phyloP scores from a whole-genome alignment of 2,113 vertebrate species.

The Lampris incognitus region DNA sequence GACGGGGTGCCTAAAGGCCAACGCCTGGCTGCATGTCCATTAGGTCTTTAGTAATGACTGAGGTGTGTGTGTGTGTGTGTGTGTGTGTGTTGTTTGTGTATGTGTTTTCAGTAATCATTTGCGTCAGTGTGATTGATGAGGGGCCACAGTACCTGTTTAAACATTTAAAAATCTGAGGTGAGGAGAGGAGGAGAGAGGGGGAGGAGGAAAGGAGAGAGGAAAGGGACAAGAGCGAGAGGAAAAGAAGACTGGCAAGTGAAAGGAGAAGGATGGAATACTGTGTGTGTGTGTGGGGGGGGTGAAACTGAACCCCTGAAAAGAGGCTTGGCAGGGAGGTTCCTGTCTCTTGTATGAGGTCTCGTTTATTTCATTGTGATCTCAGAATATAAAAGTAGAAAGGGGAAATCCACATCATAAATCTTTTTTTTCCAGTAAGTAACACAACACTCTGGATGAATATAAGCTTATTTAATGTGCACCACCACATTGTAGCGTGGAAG shows the following conservation, averaged over 20 bases:
- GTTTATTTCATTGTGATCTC: too few relatives aligned
- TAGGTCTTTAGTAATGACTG: constrained; percentile 65
- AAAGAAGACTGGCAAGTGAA: background rate
- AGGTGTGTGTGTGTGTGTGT: constrained; percentile 23
- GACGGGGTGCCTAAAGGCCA: constrained; percentile 67
- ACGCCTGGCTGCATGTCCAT: constrained; percentile 59
- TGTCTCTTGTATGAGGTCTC: too few relatives aligned
- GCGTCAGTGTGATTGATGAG: constrained; percentile 68
- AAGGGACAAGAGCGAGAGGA: constrained; percentile 16
- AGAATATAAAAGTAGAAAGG: too few relatives aligned
- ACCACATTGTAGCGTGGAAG: too few relatives aligned
- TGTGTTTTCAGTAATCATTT: constrained; percentile 58
- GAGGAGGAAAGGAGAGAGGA: constrained; percentile 13
- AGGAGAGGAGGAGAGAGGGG: constrained; percentile 13
- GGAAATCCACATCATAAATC: too few relatives aligned
- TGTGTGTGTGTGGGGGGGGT: too few relatives aligned
- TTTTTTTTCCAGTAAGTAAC: too few relatives aligned
- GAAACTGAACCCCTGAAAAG: too few relatives aligned
- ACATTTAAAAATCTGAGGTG: constrained; percentile 67
- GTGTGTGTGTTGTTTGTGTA: constrained; percentile 4
- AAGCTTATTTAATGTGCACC: too few relatives aligned
- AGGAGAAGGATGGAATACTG: background rate
- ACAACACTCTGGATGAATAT: too few relatives aligned
- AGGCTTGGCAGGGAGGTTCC: too few relatives aligned
- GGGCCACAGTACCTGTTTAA: constrained; percentile 63